Conservation (phyloP, 2,113 vertebrate species). For the Urocolius indicus region DNA sequence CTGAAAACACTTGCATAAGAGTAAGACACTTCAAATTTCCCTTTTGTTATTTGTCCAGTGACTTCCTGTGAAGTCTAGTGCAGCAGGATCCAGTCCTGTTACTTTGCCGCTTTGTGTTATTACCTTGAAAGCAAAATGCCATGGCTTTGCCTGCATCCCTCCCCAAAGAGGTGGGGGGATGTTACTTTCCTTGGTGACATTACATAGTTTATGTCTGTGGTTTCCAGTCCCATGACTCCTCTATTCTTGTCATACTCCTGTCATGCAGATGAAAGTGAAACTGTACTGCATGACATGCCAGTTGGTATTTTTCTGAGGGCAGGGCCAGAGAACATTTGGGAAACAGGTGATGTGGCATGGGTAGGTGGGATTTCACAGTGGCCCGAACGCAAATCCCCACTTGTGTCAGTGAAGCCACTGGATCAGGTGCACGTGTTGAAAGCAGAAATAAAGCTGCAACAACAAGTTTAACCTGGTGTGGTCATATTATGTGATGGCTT, state of each 20-base stretch:
- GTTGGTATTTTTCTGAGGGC: background rate
- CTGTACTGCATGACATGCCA: fast-evolving
- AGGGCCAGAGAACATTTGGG: fast-evolving
- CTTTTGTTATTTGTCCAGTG: background rate
- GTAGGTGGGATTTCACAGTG: background rate
- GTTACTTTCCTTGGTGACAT: fast-evolving
- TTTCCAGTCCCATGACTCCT: background rate
- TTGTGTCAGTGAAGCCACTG: background rate
- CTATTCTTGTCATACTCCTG: background rate
- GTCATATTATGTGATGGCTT: background rate
- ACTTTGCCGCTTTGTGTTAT: fast-evolving
- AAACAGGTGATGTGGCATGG: background rate
- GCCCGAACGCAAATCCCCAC: background rate
- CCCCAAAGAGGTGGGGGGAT: background rate
- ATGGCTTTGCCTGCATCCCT: background rate
- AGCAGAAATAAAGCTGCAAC: background rate
- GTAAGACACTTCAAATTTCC: background rate
- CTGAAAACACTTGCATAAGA: background rate
- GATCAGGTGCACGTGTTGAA: background rate
- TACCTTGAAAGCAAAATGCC: background rate
- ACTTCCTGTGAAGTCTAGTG: background rate
- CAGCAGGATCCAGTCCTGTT: background rate
- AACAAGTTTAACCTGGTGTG: background rate
- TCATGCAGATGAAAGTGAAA: background rate
- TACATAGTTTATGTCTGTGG: background rate